Base-by-base conservation (phyloP, 2,113 vertebrate genomes). In the Hippocampus mohnikei region DNA sequence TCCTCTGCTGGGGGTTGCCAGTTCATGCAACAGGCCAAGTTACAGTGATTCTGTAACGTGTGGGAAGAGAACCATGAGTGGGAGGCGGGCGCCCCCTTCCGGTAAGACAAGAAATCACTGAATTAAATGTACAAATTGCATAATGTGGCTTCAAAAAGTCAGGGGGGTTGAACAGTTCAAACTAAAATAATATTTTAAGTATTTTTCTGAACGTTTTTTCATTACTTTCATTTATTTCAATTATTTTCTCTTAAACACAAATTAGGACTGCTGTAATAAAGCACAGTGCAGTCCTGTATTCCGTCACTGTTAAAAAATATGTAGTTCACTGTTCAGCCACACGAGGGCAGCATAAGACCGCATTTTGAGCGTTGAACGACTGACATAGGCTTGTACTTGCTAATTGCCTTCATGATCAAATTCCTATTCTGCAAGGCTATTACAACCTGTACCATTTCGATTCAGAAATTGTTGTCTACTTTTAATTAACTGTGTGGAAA, bases 311-410 rank as follows among this genome's bases (percentile, higher is more conserved):
- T 23, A 13, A 64, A 60, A 50, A 50, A 20, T 1, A 20, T 88
- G 87, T 48, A 88, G 63, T 88, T 84, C 77, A 3, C 46, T 29
- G 12, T 67, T 13, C 44, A 76, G 53, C 87, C 89, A 84, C 79
- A 88, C 1, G 89, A 81, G 81, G 83, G 75, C 76, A 72, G 79
- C 81, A 53, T 67, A 84, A 75, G 75, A 71, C 69, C 72, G 79
- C 23, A 12, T 40, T 7, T 18, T 8, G 15, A 16, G 20, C 40
- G 18, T 16, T 64, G 62, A 64, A 41, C 40, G 33, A 42, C 1
- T 40, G 20, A 64, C 13, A 21, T 10, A 3, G 0, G 56, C 52
- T 55, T 23, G 20, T 73, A 18, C 29, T 64, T n/a, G n/a, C 55
- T 44, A 37, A 40, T 58, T 1, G 41, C 1, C 13, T 48, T 25